Percentiles rank a stretch among this genome's conserved stretches.
Conservation (phyloP, 2,797 vertebrate species). For the Macropus fuliginosus region DNA sequence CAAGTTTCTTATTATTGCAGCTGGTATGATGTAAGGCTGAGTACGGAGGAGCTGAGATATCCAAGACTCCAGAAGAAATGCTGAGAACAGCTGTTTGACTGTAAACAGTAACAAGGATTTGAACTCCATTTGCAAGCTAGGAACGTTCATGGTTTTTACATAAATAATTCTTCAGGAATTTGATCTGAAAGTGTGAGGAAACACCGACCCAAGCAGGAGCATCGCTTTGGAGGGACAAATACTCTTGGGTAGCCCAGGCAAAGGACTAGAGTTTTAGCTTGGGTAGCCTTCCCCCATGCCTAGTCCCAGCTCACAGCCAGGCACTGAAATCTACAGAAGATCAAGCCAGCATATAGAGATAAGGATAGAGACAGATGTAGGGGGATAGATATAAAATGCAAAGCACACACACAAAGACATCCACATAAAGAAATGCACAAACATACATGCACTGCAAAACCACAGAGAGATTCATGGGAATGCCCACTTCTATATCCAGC, state of each 20-base stretch:
- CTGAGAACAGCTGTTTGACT: constrained; percentile 82
- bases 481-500: not conserved
- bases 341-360: not conserved
- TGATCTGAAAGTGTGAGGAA: constrained; percentile 67
- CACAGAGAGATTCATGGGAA: not conserved
- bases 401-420: not conserved
- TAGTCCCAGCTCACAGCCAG: not conserved
- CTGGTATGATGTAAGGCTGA: constrained; percentile 78
- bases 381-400: not conserved
- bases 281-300: not conserved
- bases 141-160: constrained; percentile 76
- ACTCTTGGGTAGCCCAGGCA: constrained; percentile 56
- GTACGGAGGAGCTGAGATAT: constrained; percentile 67
- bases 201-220: not conserved
- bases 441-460: not conserved
- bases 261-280: constrained; percentile 52
- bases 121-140: constrained; percentile 78
- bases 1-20: constrained; percentile 74
- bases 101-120: constrained; percentile 80
- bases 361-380: no score
- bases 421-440: not conserved
- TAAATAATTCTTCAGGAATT: constrained; percentile 69
- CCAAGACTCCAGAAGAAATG: constrained; percentile 70
- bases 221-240: constrained; percentile 34
- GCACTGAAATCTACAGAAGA: not conserved